Percentiles rank a stretch among this genome's conserved stretches.
Conservation (phyloP, 30 jellyfish, hydroid and myxozoan genomes). For the Chironex yamaguchii region DNA sequence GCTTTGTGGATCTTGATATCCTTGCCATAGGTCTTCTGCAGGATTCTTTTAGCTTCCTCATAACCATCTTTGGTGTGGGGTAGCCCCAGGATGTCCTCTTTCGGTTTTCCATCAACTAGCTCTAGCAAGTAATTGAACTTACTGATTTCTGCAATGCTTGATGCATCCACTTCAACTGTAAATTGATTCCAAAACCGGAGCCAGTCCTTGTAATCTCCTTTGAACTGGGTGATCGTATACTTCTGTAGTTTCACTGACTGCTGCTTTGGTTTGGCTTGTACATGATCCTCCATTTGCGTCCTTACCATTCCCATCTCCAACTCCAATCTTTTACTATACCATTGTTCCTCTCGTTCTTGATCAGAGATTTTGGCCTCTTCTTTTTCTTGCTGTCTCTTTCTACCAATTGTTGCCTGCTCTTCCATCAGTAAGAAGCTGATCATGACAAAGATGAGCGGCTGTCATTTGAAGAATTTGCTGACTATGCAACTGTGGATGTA, state of each 20-base stretch:
- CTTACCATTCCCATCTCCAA: conserved; percentile 27
- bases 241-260: conserved; percentile 63
- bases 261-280: conserved; percentile 8
- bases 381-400: no score
- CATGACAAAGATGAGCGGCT: conserved; percentile 84
- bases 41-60: conserved; percentile 58
- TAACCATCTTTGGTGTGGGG: conserved; percentile 68
- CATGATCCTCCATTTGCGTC: background rate
- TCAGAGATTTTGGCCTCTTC: conserved; percentile 34
- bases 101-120: conserved; percentile 72
- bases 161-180: conserved; percentile 49
- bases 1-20: conserved; percentile 66
- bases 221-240: conserved; percentile 66
- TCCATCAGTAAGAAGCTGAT: conserved; percentile 92
- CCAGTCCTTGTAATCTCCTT: conserved; percentile 81
- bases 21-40: conserved; percentile 38
- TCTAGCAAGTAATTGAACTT: conserved; percentile 64
- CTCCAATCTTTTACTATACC: conserved; percentile 13
- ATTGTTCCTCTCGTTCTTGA: conserved; percentile 32
- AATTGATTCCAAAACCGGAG: conserved; percentile 73
- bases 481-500: conserved; percentile 79
- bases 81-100: conserved; percentile 62
- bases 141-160: conserved; percentile 70
- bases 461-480: conserved; percentile 78
- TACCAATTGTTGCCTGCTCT: no score